These are phyloP conservation scores for Anableps anableps DNA, from an alignment of 2,797 vertebrate genomes.

Conservation along the genomic window DNA sequence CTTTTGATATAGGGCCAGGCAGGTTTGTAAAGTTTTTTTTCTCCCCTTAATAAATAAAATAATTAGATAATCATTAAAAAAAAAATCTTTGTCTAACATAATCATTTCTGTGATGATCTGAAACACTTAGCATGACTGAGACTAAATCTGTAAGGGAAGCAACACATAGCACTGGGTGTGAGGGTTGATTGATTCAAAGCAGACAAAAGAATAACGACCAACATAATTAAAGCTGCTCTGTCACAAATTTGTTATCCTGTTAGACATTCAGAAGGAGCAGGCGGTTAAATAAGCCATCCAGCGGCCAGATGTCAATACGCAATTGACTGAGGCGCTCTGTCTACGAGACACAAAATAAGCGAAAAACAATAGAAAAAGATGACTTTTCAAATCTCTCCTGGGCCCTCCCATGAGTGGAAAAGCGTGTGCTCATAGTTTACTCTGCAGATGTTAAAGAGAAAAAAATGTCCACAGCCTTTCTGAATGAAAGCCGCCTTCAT, in stretches of 20 bases:
- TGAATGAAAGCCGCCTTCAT: slow-evolving; percentile 70
- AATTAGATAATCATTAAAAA: not conserved
- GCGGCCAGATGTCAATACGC: not conserved
- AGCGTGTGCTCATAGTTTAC: not conserved
- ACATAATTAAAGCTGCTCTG: not conserved
- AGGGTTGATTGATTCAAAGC: not conserved
- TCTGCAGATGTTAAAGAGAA: slow-evolving; percentile 17
- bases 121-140: not conserved
- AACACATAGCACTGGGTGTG: not conserved
- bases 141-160: not conserved
- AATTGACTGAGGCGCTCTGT: not conserved
- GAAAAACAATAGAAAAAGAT: not conserved
- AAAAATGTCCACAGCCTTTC: slow-evolving; percentile 26
- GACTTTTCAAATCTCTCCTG: not conserved
- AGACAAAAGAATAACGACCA: not conserved
- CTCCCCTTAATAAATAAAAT: not conserved
- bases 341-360: not conserved
- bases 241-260: not conserved
- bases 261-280: not conserved
- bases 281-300: not conserved
- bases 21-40: not conserved
- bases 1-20: not conserved
- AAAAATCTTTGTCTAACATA: no score
- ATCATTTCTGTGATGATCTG: not conserved
- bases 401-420: not conserved